Evolutionary conservation across 2,888 invertebrate species (phyloP).

Genomic region (Thyatira batis): DNA sequence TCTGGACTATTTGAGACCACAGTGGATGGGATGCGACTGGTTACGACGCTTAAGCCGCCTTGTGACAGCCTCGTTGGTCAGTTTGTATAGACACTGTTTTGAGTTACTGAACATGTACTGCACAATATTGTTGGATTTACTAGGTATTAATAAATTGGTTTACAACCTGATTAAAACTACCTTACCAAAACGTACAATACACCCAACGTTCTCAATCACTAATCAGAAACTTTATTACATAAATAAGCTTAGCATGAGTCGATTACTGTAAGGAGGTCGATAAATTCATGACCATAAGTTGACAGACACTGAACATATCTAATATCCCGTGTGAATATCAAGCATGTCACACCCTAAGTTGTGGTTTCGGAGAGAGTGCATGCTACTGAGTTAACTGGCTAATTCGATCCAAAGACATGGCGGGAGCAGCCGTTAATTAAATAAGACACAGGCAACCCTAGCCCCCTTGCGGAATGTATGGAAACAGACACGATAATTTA

Average conservation of each 20-base stretch:
- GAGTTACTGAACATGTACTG: too few relatives aligned
- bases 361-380: neutral
- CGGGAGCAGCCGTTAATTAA: neutral
- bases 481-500: neutral
- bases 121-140: too few relatives aligned
- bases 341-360: constrained; percentile 1
- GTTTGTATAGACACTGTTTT: neutral
- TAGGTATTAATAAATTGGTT: too few relatives aligned
- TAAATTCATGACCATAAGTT: neutral
- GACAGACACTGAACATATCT: neutral
- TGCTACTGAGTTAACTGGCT: neutral
- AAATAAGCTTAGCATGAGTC: neutral
- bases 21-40: neutral
- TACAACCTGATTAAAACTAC: too few relatives aligned
- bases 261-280: too few relatives aligned
- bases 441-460: neutral
- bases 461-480: neutral
- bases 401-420: neutral
- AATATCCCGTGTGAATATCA: neutral
- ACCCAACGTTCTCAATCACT: too few relatives aligned
- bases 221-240: neutral
- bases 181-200: too few relatives aligned
- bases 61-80: neutral
- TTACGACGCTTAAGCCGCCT: neutral
- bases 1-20: neutral